Conservation (phyloP, 2,113 vertebrate species). For the Poeciliopsis retropinna region DNA sequence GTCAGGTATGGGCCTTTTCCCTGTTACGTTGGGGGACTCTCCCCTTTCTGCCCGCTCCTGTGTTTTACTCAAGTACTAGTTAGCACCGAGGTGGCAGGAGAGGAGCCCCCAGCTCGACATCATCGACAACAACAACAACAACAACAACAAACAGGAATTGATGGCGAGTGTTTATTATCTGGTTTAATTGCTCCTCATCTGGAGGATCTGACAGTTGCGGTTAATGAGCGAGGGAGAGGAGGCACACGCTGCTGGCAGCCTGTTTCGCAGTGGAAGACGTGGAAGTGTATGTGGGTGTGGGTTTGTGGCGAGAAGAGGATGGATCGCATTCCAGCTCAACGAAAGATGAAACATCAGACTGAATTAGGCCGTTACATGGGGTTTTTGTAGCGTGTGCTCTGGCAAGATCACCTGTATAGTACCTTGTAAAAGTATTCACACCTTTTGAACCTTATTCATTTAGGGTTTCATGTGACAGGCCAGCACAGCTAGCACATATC, state of each 20-base stretch:
- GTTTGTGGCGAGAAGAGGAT: slow-evolving; percentile 46
- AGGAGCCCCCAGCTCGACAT: slow-evolving; percentile 74
- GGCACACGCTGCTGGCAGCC: slow-evolving; percentile 72
- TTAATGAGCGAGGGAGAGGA: slow-evolving; percentile 84
- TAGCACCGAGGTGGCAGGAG: slow-evolving; percentile 80
- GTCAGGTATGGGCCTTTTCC: slow-evolving; percentile 73
- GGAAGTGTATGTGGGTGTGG: slow-evolving; percentile 45
- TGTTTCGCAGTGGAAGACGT: slow-evolving; percentile 67
- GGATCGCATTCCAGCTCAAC: slow-evolving; percentile 60
- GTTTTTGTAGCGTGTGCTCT: slow-evolving; percentile 42
- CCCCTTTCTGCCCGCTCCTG: slow-evolving; percentile 53
- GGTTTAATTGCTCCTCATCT: slow-evolving; percentile 87
- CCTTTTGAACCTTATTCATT: not conserved
- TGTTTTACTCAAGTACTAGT: slow-evolving; percentile 83
- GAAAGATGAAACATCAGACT: slow-evolving; percentile 46
- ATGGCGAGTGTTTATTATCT: slow-evolving; percentile 86
- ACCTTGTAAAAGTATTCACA: slow-evolving; percentile 15
- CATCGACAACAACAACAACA: slow-evolving; percentile 73
- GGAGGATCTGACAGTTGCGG: slow-evolving; percentile 86
- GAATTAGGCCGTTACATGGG: slow-evolving; percentile 40
- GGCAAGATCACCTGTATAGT: slow-evolving; percentile 15
- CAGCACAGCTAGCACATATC: not conserved
- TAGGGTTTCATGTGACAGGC: not conserved
- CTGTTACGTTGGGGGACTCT: slow-evolving; percentile 65
- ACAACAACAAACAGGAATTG: slow-evolving; percentile 84